Percentiles rank a stretch among this genome's conserved stretches.
phyloP scores from a whole-genome alignment of 2,113 vertebrate genomes.

The Chauna torquata region DNA sequence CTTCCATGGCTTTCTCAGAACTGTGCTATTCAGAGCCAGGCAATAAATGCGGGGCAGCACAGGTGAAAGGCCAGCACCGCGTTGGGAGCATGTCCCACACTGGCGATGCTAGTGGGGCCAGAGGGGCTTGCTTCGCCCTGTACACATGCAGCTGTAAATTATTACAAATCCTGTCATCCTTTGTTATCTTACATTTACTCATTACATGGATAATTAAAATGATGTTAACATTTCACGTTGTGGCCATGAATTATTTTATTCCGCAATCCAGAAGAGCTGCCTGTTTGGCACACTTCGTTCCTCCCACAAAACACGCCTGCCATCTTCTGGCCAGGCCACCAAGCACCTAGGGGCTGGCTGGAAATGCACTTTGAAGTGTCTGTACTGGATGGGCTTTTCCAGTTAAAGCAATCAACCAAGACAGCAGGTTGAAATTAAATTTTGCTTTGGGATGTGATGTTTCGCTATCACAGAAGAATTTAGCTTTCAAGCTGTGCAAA shows the following conservation, averaged over 20 bases:
- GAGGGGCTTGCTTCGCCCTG: not conserved
- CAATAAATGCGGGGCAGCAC: not conserved
- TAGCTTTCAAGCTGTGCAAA: not conserved
- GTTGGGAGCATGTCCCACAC: fast-evolving
- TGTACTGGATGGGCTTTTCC: not conserved
- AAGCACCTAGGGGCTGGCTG: not conserved
- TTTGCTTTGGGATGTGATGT: not conserved
- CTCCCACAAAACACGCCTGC: constrained; percentile 53
- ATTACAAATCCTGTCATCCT: not conserved
- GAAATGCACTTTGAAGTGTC: not conserved
- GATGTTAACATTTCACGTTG: not conserved
- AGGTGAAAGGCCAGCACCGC: not conserved
- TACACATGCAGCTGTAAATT: not conserved
- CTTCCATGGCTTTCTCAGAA: not conserved
- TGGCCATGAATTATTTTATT: not conserved
- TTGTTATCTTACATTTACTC: not conserved
- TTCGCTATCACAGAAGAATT: not conserved
- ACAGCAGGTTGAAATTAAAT: not conserved
- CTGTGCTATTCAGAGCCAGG: not conserved
- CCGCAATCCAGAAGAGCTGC: not conserved
- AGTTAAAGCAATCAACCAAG: not conserved
- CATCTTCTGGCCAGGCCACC: constrained; percentile 62
- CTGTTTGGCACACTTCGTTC: not conserved
- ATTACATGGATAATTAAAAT: not conserved
- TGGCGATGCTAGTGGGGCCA: fast-evolving